phyloP scores from a whole-genome alignment of 1,140 invertebrate species.

The Camponotus vicinus region DNA sequence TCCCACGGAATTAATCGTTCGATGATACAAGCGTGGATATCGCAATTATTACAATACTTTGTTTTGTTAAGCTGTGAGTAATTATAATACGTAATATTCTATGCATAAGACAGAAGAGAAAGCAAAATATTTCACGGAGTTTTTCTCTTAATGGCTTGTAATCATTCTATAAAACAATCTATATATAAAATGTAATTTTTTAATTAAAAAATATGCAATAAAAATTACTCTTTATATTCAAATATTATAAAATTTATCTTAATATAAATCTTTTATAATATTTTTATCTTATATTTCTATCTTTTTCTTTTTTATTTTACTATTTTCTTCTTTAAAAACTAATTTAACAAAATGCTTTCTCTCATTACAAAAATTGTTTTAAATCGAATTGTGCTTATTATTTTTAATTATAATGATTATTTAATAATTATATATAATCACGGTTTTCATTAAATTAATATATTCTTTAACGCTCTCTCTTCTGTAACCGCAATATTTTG shows the following conservation, averaged over 20 bases:
- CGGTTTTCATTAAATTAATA: conserved; percentile 20
- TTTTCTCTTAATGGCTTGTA: background rate
- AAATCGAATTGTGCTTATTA: conserved; percentile 9
- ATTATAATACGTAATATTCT: background rate
- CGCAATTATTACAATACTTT: background rate
- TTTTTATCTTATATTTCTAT: background rate
- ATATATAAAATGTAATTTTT: background rate
- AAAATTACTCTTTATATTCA: conserved; percentile 1
- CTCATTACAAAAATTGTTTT: background rate
- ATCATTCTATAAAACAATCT: background rate
- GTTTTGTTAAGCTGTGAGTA: conserved; percentile 4
- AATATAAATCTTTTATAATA: background rate
- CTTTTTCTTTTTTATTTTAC: too few species aligned
- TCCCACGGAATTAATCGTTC: conserved; percentile 25
- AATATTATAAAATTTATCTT: background rate
- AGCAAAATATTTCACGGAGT: background rate
- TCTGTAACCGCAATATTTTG: conserved; percentile 18
- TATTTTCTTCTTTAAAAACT: conserved; percentile 1
- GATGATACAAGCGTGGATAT: background rate
- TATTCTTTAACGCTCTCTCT: conserved; percentile 19
- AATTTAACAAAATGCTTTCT: too few species aligned
- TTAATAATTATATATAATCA: conserved; percentile 7
- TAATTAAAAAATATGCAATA: background rate
- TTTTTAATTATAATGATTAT: conserved; percentile 6
- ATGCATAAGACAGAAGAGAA: conserved; percentile 2